These are phyloP conservation scores for Dipus sagitta DNA, from an alignment of 2,797 vertebrate genomes.

Conservation along the genomic window DNA sequence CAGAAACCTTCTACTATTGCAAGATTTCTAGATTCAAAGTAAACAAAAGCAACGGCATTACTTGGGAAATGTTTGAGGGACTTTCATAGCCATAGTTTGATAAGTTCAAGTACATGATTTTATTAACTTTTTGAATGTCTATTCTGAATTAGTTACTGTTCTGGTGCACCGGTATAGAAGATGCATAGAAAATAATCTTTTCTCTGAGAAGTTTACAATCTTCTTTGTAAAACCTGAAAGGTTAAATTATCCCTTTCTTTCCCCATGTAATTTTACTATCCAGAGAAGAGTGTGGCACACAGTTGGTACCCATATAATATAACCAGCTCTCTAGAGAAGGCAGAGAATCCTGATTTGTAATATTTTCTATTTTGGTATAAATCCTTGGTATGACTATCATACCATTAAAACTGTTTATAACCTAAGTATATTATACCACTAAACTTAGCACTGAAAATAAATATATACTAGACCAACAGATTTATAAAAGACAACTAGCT, in stretches of 20 bases:
- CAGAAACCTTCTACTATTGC: neutral
- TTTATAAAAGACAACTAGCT: neutral
- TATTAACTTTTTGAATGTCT: neutral
- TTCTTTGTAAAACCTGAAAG: neutral
- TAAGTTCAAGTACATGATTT: neutral
- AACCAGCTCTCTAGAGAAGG: neutral
- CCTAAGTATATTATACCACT: neutral
- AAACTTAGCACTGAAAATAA: neutral
- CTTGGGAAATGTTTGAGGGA: constrained; percentile 8
- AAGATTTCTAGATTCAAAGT: neutral
- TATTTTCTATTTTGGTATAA: neutral
- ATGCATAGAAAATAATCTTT: neutral
- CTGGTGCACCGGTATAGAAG: neutral
- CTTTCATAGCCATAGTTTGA: neutral
- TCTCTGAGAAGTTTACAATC: neutral
- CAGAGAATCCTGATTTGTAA: neutral
- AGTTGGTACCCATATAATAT: neutral
- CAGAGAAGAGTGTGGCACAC: neutral
- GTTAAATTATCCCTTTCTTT: neutral
- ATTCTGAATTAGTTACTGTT: neutral
- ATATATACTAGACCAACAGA: neutral
- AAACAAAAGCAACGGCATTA: neutral
- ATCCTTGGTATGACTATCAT: neutral
- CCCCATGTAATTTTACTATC: neutral
- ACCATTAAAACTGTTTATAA: neutral